Evolutionary conservation across 2,797 vertebrate genomes (phyloP), one percentile per base, ranked within the genome.

Genomic region (Anguilla megastoma): DNA sequence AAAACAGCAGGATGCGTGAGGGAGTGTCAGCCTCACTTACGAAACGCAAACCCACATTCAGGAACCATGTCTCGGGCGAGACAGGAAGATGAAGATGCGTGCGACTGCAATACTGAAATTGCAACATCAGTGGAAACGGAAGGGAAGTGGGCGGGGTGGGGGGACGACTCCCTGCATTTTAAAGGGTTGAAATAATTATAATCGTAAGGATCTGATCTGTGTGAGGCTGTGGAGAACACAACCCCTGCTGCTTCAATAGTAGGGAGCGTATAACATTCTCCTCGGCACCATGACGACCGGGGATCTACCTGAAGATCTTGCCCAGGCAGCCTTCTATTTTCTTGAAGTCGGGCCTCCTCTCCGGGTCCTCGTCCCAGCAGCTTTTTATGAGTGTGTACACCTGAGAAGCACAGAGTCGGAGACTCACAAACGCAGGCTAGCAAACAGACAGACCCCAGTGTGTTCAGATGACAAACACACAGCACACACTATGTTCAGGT

Each of bases 321-420:
- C 97, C 96, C 90, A 99, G 92, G 0, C 92, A 95, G 85, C 87
- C 94, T 91, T 99, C 98, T 74, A 99, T 98, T 95, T 94, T 98
- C 94, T 97, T 99, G 91, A 99, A 99, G 93, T 99, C 98, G 1
- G 97, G 97, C 89, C 98, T 97, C 92, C 97, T 97, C 88, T 99
- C 98, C 63, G 98, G 97, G 92, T 99, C 98, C 94, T 99, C 98
- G n/a, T 99, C 98, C 98, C 98, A 99, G 93, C 97, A 98, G 93
- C 41, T 98, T 91, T 96, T 97, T 90, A 99, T 97, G 86, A 99
- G 94, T 27, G 94, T 94, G 87, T 96, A 97, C 2, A 99, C 94
- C 98, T 99, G 90, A 41, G 89, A 91, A 16, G 14, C 3, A 83
- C 1, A 45, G 9, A 8, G 18, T 41, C 33, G 30, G 60, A 82